phyloP scores from a whole-genome alignment of 2,797 vertebrate genomes.

The Danio kyathit region DNA sequence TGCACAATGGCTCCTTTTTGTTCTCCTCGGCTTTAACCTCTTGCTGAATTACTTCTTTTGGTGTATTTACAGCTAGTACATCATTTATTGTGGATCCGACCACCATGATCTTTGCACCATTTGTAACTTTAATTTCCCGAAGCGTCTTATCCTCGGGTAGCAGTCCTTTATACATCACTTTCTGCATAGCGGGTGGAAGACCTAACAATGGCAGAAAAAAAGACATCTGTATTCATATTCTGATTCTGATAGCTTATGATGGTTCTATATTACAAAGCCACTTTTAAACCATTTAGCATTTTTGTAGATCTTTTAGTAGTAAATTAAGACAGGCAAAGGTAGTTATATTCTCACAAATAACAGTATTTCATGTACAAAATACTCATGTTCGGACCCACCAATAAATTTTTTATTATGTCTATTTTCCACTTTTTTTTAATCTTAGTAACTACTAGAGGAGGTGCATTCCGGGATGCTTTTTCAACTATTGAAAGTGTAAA shows the following conservation, averaged over 20 bases:
- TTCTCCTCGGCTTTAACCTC: slow-evolving; percentile 96
- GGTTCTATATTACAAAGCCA: neutral
- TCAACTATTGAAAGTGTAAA: too few species aligned
- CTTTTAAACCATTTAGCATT: neutral
- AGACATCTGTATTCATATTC: neutral
- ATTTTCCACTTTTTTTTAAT: too few species aligned
- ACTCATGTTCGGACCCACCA: neutral
- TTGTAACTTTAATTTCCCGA: slow-evolving; percentile 96
- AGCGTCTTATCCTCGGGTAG: slow-evolving; percentile 97
- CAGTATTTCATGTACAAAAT: neutral
- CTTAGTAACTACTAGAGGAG: neutral
- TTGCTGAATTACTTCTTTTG: slow-evolving; percentile 95
- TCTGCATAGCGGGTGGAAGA: slow-evolving; percentile 99
- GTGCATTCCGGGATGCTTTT: neutral
- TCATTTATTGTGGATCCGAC: slow-evolving; percentile 99
- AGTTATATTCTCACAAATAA: neutral
- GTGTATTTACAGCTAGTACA: slow-evolving; percentile 96
- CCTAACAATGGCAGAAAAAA: slow-evolving; percentile 73
- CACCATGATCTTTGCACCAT: slow-evolving; percentile 98
- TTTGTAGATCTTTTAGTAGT: neutral
- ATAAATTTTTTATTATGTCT: neutral
- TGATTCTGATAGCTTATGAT: neutral
- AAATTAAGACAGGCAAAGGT: neutral
- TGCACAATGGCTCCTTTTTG: slow-evolving; percentile 97
- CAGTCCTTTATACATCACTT: slow-evolving; percentile 99